Percentiles rank a stretch among this genome's conserved stretches.
phyloP scores from a whole-genome alignment of 2,113 vertebrate genomes.

The Sinocyclocheilus anshuiensis region DNA sequence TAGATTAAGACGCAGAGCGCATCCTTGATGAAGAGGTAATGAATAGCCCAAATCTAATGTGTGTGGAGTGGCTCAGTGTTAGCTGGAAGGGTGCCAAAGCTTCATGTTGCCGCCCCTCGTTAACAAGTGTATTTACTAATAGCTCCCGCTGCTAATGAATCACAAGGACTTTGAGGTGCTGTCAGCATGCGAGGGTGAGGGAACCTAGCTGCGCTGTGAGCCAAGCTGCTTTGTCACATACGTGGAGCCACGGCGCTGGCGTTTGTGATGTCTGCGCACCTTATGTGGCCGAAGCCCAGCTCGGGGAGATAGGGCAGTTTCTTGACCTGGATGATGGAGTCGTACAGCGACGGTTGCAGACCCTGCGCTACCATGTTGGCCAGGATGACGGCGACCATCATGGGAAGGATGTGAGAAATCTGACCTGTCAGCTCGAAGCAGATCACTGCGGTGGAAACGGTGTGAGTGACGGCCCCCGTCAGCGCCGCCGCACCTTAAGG shows the following conservation, averaged over 20 bases:
- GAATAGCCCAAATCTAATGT: conserved; percentile 2
- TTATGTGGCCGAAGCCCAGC: conserved; percentile 87
- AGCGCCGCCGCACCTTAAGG: conserved; percentile 88
- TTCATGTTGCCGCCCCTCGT: background rate
- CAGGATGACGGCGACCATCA: conserved; percentile 97
- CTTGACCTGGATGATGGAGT: conserved; percentile 97
- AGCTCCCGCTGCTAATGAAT: conserved; percentile 39
- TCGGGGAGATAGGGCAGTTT: conserved; percentile 93
- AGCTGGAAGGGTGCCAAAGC: conserved; percentile 31
- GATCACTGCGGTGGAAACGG: conserved; percentile 93
- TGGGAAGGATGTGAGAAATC: conserved; percentile 94
- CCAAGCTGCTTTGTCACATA: background rate
- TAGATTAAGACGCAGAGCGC: background rate
- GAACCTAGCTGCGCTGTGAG: background rate
- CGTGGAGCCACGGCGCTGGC: background rate
- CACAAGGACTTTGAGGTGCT: conserved; percentile 34
- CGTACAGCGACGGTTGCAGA: conserved; percentile 92
- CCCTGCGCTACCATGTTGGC: conserved; percentile 98
- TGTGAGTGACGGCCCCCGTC: conserved; percentile 92
- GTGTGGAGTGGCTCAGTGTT: background rate
- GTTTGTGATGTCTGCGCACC: conserved; percentile 63
- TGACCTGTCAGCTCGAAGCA: conserved; percentile 95
- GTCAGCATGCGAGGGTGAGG: background rate
- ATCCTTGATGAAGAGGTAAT: background rate
- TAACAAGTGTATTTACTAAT: conserved; percentile 37